Conservation (phyloP, 1,140 invertebrate genomes). For the Listronotus bonariensis region DNA sequence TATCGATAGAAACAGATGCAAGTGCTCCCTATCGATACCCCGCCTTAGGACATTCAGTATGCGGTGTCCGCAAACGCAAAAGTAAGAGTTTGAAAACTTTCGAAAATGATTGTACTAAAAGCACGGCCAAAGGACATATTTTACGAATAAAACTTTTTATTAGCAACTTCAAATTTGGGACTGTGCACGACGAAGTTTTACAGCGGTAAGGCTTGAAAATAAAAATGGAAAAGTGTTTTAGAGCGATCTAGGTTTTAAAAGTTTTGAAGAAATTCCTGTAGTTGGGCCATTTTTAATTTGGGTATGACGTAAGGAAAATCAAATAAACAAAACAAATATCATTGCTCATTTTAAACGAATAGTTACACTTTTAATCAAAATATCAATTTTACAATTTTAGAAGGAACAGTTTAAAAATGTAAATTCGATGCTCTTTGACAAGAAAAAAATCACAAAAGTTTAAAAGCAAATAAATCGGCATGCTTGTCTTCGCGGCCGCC, state of each 20-base stretch:
- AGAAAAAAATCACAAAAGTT: too few relatives aligned
- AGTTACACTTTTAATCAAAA: too few relatives aligned
- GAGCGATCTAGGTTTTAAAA: not conserved
- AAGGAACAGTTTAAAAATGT: too few relatives aligned
- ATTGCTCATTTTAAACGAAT: too few relatives aligned
- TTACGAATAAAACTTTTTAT: slow-evolving; percentile 23
- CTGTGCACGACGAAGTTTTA: not conserved
- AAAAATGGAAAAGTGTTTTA: not conserved
- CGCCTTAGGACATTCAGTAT: slow-evolving; percentile 15
- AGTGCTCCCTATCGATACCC: not conserved
- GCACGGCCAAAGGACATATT: slow-evolving; percentile 25
- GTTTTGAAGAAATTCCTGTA: not conserved
- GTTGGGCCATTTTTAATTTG: not conserved
- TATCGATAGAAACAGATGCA: too few relatives aligned
- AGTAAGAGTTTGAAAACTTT: slow-evolving; percentile 18
- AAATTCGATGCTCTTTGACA: too few relatives aligned
- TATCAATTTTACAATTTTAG: too few relatives aligned
- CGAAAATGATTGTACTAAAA: slow-evolving; percentile 18
- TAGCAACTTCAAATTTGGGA: slow-evolving; percentile 22
- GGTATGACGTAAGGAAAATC: too few relatives aligned
- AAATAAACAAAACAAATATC: too few relatives aligned
- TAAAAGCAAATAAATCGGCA: too few relatives aligned
- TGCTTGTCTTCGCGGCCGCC: too few relatives aligned
- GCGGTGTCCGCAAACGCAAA: slow-evolving; percentile 17
- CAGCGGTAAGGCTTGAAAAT: slow-evolving; percentile 4